Conservation (phyloP, 2,113 vertebrate species). For the Heptranchias perlo region DNA sequence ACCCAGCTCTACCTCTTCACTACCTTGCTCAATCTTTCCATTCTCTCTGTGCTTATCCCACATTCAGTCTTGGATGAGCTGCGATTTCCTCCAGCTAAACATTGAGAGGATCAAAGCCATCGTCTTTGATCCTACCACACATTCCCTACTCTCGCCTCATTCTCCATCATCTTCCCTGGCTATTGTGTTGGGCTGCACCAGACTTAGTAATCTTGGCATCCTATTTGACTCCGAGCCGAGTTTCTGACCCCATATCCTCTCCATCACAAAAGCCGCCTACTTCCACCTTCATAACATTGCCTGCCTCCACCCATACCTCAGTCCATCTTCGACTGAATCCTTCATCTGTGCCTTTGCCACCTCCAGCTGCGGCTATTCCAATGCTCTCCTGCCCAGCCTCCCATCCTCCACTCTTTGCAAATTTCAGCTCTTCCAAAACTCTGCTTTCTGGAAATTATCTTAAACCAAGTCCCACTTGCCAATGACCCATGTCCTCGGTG, state of each 20-base stretch:
- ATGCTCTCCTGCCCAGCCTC: neutral
- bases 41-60: too few relatives aligned
- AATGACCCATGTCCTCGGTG: neutral
- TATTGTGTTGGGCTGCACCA: neutral
- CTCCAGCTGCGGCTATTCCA: neutral
- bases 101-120: too few relatives aligned
- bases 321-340: neutral
- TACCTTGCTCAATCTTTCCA: too few relatives aligned
- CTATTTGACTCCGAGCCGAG: neutral
- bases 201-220: neutral
- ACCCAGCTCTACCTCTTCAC: too few relatives aligned
- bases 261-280: neutral
- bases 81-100: too few relatives aligned
- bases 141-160: too few relatives aligned
- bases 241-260: neutral
- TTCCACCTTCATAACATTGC: neutral
- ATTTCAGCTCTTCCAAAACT: neutral
- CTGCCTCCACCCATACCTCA: neutral
- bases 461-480: neutral
- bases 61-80: too few relatives aligned
- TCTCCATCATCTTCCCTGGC: too few relatives aligned
- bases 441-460: neutral
- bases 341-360: neutral
- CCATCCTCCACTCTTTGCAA: neutral
- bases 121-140: too few relatives aligned